These are phyloP conservation scores for Trissonchulus sp. DNA, from an alignment of 2,888 invertebrate species.

Conservation along the genomic window DNA sequence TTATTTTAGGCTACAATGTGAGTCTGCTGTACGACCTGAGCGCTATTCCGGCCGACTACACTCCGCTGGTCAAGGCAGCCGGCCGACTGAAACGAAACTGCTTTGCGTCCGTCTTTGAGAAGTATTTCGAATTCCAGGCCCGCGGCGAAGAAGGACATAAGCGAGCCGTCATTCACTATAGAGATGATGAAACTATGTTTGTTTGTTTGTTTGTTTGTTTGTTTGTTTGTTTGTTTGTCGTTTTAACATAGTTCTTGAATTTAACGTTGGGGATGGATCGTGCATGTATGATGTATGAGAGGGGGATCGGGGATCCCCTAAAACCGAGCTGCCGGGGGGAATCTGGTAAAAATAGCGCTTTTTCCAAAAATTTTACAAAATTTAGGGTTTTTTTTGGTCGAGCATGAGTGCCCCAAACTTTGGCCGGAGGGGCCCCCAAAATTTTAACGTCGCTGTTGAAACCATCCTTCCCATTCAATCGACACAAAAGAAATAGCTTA, in stretches of 20 bases:
- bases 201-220: conserved; percentile 40
- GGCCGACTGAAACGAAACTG: conserved; percentile 93
- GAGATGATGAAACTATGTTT: conserved; percentile 97
- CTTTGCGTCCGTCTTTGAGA: conserved; percentile 98
- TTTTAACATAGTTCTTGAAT: neutral
- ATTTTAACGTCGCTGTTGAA: too few relatives aligned
- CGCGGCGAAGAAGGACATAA: conserved; percentile 81
- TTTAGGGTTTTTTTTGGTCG: too few relatives aligned
- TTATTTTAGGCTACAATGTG: conserved; percentile 81
- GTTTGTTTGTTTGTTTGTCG: too few relatives aligned
- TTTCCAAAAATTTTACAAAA: too few relatives aligned
- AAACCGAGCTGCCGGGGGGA: too few relatives aligned
- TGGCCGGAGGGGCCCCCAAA: too few relatives aligned
- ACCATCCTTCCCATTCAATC: too few relatives aligned
- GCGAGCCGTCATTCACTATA: conserved; percentile 93
- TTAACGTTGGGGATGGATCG: neutral
- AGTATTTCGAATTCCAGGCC: conserved; percentile 97
- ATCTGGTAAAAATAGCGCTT: too few relatives aligned
- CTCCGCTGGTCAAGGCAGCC: conserved; percentile 72
- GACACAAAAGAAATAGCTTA: too few relatives aligned
- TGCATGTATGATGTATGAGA: neutral
- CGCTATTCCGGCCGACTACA: conserved; percentile 76
- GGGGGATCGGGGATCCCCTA: too few relatives aligned
- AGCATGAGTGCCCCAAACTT: too few relatives aligned
- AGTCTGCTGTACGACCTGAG: conserved; percentile 86